Conservation (phyloP, 2,113 vertebrate genomes). For the Pandion haliaetus region DNA sequence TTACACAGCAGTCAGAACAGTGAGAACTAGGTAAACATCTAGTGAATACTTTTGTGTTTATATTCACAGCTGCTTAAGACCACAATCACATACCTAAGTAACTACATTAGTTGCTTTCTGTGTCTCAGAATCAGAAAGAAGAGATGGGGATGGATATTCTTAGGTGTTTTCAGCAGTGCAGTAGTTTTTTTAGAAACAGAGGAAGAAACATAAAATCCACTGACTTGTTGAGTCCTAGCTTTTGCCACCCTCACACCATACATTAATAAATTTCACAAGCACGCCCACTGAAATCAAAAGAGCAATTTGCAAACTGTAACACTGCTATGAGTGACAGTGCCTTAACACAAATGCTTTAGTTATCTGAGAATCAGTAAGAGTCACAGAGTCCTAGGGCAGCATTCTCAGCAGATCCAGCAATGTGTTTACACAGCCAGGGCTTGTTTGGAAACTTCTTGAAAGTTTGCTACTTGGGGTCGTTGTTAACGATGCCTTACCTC, state of each 20-base stretch:
- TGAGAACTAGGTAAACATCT: neutral
- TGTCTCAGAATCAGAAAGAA: neutral
- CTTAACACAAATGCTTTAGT: neutral
- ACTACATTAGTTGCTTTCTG: neutral
- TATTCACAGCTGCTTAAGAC: neutral
- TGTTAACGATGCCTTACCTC: neutral
- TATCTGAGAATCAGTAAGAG: neutral
- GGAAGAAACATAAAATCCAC: neutral
- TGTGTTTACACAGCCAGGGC: neutral
- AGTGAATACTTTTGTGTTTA: neutral
- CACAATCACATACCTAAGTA: neutral
- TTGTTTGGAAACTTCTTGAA: neutral
- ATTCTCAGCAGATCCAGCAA: neutral
- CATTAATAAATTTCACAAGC: neutral
- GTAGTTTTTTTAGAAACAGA: neutral
- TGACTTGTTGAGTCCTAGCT: neutral
- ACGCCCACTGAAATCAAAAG: neutral
- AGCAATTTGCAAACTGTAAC: neutral
- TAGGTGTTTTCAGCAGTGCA: neutral
- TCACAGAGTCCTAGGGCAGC: neutral
- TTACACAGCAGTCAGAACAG: neutral
- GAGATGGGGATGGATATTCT: neutral
- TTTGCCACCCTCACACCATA: neutral
- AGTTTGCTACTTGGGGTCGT: neutral
- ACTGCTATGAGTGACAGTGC: neutral